Evolutionary conservation across 2,888 invertebrate genomes (phyloP), one percentile per base, ranked within the genome.

Genomic region (Pyrrhosoma nymphula): DNA sequence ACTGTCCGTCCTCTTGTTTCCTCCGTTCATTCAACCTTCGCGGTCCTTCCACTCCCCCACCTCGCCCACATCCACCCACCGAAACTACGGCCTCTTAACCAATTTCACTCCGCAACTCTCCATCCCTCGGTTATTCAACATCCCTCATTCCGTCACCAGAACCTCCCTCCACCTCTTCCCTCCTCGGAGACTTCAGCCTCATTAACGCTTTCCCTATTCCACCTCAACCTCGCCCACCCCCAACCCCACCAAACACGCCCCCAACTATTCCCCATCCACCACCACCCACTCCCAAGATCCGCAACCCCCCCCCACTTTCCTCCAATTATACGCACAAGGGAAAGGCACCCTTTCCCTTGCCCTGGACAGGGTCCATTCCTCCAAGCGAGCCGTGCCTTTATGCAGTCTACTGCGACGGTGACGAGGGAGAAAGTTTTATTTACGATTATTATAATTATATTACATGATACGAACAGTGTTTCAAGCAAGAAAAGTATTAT

Each of bases 41-140:
- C 69, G 82, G 82, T 18, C 82, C 82, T 16, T 8, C 82, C 82
- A 10, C 12, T 82, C 35, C 14, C 16, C 35, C 16, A n/a, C 35
- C 35, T 82, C 35, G 35, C 35, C 82, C 82, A 35, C 35, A 35
- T 18, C 82, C 14, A 0, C 14, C 35, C 10, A 23, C 30, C 35
- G 35, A 82, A 82, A 82, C 30, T 30, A 35, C 82, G 82, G 4
- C 35, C 82, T 26, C 82, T 82, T 82, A 82, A 82, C 82, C 82
- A 82, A 82, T 82, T 82, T 82, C 30, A 82, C 82, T 35, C 82
- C 82, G 14, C 30, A 69, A 69, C 82, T 82, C 82, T 35, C 82
- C 1, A 82, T 35, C 18, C 82, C 82, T 10, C 16, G 82, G 82
- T 82, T 82, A 82, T 35, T 82, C 82, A 82, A 82, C 82, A 82